Evolutionary conservation across 2,888 invertebrate species (phyloP).

Genomic region (Phasia obesa): DNA sequence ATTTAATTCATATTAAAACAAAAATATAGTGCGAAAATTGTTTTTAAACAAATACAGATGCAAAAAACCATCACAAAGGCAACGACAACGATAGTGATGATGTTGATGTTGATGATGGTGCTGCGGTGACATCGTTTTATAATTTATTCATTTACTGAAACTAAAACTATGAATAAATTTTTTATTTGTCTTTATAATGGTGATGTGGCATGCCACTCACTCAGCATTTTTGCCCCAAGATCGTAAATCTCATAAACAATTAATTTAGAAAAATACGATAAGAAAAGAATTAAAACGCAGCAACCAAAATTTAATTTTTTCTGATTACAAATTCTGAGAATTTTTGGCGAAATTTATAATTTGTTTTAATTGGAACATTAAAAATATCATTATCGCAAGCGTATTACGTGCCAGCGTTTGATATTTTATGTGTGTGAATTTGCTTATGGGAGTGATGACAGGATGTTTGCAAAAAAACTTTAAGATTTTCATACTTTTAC

Average conservation of each 20-base stretch:
- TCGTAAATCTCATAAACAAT: constrained; percentile 67
- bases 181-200: not conserved
- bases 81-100: not conserved
- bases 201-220: constrained; percentile 27
- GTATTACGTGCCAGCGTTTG: constrained; percentile 9
- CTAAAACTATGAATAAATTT: constrained; percentile 49
- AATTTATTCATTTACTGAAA: constrained; percentile 51
- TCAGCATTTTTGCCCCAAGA: constrained; percentile 8
- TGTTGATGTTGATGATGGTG: not conserved
- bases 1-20: constrained; percentile 66
- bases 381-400: constrained; percentile 44
- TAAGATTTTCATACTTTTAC: not conserved
- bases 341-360: constrained; percentile 67
- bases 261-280: constrained; percentile 67
- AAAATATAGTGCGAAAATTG: constrained; percentile 67
- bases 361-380: constrained; percentile 70
- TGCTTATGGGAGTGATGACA: constrained; percentile 55
- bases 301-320: constrained; percentile 41
- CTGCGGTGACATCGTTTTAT: constrained; percentile 41
- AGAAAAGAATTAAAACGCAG: not conserved
- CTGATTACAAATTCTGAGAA: constrained; percentile 69
- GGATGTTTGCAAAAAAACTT: constrained; percentile 68
- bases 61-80: constrained; percentile 5
- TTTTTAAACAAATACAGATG: constrained; percentile 12
- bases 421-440: not conserved